phyloP scores from a whole-genome alignment of 2,113 vertebrate species.

The Fulmarus glacialis region DNA sequence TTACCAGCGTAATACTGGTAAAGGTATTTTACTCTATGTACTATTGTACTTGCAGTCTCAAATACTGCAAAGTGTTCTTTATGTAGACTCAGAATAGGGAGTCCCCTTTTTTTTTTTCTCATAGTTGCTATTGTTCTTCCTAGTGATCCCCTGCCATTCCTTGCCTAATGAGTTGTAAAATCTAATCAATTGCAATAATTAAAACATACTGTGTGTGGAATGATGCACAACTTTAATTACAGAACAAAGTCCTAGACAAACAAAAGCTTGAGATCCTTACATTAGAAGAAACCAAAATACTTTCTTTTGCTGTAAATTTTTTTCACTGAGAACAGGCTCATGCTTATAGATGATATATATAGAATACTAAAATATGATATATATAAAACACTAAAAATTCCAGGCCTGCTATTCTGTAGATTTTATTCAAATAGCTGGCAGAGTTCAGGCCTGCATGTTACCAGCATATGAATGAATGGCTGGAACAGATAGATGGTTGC shows the following conservation, averaged over 20 bases:
- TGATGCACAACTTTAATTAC: constrained; percentile 11
- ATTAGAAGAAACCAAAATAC: background rate
- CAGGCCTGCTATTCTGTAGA: background rate
- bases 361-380: background rate
- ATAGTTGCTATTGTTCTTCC: background rate
- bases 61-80: background rate
- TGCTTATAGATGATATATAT: background rate
- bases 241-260: background rate
- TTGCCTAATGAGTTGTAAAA: constrained; percentile 26
- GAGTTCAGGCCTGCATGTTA: background rate
- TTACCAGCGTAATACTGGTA: background rate
- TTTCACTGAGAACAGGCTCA: background rate
- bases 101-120: background rate
- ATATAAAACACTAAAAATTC: background rate
- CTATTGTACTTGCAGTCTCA: too few species aligned
- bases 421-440: background rate
- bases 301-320: background rate
- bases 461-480: background rate
- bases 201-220: background rate
- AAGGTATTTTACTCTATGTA: too few species aligned
- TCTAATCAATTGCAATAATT: constrained; percentile 29
- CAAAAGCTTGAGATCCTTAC: background rate
- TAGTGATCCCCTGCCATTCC: background rate
- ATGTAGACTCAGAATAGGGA: background rate
- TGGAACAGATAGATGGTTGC: background rate